These are phyloP conservation scores for Creontiades dilutus DNA, from an alignment of 2,888 invertebrate genomes.

Conservation along the genomic window DNA sequence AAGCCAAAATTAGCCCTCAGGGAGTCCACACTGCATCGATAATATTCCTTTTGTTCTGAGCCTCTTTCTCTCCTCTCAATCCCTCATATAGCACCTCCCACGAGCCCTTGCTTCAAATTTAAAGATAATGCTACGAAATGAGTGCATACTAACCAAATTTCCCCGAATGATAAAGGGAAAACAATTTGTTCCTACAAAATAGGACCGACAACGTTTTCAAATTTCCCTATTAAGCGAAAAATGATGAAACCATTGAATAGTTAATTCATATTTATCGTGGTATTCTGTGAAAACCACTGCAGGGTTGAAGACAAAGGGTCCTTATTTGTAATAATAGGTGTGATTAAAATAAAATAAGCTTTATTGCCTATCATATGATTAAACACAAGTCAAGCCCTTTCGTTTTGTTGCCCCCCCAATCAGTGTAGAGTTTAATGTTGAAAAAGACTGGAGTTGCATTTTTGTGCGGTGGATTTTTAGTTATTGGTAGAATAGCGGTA, in stretches of 20 bases:
- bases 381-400: slow-evolving; percentile 11
- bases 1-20: no score
- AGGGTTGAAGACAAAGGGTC: slow-evolving; percentile 49
- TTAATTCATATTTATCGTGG: slow-evolving; percentile 9
- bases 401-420: slow-evolving; percentile 15
- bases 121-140: not conserved
- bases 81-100: no score
- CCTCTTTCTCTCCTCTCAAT: no score
- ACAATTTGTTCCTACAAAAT: not conserved
- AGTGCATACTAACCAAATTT: not conserved
- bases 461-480: slow-evolving; percentile 62
- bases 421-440: slow-evolving; percentile 72
- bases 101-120: not conserved
- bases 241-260: not conserved
- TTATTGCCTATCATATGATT: not conserved
- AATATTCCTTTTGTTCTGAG: no score
- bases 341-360: not conserved
- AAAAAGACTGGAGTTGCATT: slow-evolving; percentile 75
- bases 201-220: slow-evolving; percentile 6
- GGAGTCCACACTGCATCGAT: no score
- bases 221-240: not conserved
- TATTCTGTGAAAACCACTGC: slow-evolving; percentile 44
- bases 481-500: slow-evolving; percentile 62
- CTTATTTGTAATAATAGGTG: slow-evolving; percentile 30
- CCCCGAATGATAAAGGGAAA: not conserved